Percentiles rank a stretch among this genome's conserved stretches.
Evolutionary conservation across 2,797 vertebrate genomes (phyloP).

Genomic region (Scolopax bukidnonensis): DNA sequence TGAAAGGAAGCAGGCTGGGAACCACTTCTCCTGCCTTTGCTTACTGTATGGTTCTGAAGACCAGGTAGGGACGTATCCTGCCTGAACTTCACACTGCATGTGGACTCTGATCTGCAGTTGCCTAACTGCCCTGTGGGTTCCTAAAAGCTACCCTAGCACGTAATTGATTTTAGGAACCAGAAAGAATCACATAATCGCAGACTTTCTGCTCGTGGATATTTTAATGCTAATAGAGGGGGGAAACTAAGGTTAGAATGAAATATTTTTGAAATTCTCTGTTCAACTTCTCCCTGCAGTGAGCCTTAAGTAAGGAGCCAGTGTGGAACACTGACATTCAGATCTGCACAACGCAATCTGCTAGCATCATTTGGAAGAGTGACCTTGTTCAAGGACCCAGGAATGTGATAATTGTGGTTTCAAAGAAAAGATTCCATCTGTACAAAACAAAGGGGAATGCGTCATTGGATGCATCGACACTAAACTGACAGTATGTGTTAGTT

Average conservation of each 20-base stretch:
- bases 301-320: not conserved
- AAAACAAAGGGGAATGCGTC: not conserved
- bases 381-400: slow-evolving; percentile 1
- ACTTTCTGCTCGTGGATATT: not conserved
- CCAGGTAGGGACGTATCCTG: not conserved
- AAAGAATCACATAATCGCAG: not conserved
- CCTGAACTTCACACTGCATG: not conserved
- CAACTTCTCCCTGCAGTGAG: not conserved
- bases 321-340: not conserved
- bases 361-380: not conserved
- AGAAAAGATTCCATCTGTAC: not conserved
- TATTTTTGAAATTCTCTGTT: not conserved
- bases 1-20: not conserved
- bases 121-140: not conserved
- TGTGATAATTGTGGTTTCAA: slow-evolving; percentile 21
- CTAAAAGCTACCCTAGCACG: not conserved
- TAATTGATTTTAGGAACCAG: not conserved
- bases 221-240: not conserved
- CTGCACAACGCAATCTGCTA: not conserved
- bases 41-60: not conserved
- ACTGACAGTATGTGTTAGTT: not conserved
- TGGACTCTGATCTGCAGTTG: not conserved
- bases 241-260: not conserved
- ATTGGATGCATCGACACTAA: not conserved
- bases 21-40: not conserved